Base-by-base conservation (phyloP, 35 echinoderm and acorn worm genomes). In the Eucidaris tribuloides region DNA sequence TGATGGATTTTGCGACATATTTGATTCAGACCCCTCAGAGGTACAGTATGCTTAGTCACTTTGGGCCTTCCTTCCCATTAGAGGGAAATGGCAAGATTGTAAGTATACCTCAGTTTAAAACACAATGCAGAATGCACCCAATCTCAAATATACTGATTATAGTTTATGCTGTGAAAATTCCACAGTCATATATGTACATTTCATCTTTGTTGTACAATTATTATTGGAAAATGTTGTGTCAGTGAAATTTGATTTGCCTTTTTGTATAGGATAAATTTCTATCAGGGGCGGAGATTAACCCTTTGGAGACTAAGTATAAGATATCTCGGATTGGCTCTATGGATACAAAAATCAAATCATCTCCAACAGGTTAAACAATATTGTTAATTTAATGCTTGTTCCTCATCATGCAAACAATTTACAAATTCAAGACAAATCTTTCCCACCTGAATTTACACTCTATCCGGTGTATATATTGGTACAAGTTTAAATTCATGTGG, bases 1-100 rank as follows among this genome's bases (percentile, higher is more conserved):
- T 58, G 91, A 93, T 90, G 95, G 95, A 19, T 98, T 98, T 58
- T 81, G 23, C 45, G 95, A 98, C 13, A 43, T 93, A 25, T 90
- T 98, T 78, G 84, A 89, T 84, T 55, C 81, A 11, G 86, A 97
- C 35, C 80, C 86, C 78, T 79, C 85, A 66, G 85, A 91, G 76
- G 94, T 97, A 35, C 48, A 37, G 66, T 19, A n/a, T n/a, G n/a
- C n/a, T n/a, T n/a, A n/a, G n/a, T n/a, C n/a, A n/a, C n/a, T n/a
- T n/a, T n/a, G 45, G 24, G 25, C n/a, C 17, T 9, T 46, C 3
- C 15, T 38, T 22, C 23, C n/a, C 49, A 3, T 46, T n/a, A n/a
- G n/a, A n/a, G 3, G 23, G 38, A 50, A 46, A 11, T 14, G n/a
- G n/a, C 36, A 7, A 11, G 20, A 24, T 66, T 9, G 7, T 7